phyloP scores from a whole-genome alignment of 2,888 invertebrate species.

The Dicyrtomina minuta region DNA sequence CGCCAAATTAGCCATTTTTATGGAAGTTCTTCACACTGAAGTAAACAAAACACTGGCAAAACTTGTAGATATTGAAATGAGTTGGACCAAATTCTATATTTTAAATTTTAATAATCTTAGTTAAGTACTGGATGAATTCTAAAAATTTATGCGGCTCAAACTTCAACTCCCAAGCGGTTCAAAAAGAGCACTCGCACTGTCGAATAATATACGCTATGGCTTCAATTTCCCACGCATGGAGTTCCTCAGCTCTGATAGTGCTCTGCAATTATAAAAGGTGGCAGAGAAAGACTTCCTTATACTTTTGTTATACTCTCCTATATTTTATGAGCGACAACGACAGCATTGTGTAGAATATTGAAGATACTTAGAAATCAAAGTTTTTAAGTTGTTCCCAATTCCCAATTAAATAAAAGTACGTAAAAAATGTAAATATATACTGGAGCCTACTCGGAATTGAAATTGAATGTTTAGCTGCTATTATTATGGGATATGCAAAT shows the following conservation, averaged over 20 bases:
- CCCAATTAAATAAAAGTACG: no score
- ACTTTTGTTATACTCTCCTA: no score
- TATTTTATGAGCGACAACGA: no score
- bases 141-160: neutral
- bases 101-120: neutral
- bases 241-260: no score
- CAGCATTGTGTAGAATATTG: no score
- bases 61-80: neutral
- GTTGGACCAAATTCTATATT: neutral
- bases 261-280: no score
- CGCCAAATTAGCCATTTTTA: neutral
- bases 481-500: no score
- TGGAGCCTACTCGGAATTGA: no score
- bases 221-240: constrained; percentile 3
- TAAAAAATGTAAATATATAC: no score
- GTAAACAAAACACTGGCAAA: neutral
- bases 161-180: neutral
- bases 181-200: neutral
- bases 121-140: neutral
- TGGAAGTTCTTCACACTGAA: neutral
- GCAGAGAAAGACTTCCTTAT: neutral
- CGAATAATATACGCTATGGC: neutral
- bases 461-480: no score
- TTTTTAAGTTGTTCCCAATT: no score
- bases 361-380: no score